Evolutionary conservation across 1,140 invertebrate species (phyloP), one percentile per base, ranked within the genome.

Genomic region (Paraescarpia echinospica): DNA sequence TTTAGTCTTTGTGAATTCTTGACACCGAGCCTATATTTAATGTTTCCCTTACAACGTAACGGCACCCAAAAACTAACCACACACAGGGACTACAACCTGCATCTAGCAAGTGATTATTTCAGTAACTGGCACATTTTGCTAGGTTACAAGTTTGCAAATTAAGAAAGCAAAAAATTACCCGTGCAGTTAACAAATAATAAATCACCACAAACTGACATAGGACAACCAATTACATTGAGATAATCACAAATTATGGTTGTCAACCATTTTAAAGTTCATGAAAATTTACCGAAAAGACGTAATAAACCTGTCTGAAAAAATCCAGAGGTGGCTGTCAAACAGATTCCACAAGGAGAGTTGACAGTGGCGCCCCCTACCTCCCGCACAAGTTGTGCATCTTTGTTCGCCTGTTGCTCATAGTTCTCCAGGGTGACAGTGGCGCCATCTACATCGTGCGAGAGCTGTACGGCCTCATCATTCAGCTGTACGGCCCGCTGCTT

Each of bases 401-500:
- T 97, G 41, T 96, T 96, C 27, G 98, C 98, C 95, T 98, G 97
- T n/a, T 97, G 96, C 94, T 98, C 97, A 51, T 98, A 96, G 34
- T 97, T 96, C 51, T 97, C 96, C 59, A 99, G 97, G 94, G 97
- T 97, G 33, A 96, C 96, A 89, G 97, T 97, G 0, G 98, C 98
- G 34, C 97, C 97, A 51, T 97, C 97, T 0, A 99, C 97, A 89
- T 98, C 97, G 18, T 96, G 96, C 93, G 96, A 97, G 77, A 99
- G 96, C 92, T 97, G 97, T 92, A 98, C 97, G 12, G 98, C 98
- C 95, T 98, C 97, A 91, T 98, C 97, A 89, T 97, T 97, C 27
- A 99, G 96, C 92, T 97, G 97, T 1, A 97, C 96, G 0, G 98
- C 98, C 92, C 97, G 97, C 6, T 97, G 96, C 95, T 98, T 98